Evolutionary conservation across 2,797 vertebrate species (phyloP).

Genomic region (Chaunax sp.): DNA sequence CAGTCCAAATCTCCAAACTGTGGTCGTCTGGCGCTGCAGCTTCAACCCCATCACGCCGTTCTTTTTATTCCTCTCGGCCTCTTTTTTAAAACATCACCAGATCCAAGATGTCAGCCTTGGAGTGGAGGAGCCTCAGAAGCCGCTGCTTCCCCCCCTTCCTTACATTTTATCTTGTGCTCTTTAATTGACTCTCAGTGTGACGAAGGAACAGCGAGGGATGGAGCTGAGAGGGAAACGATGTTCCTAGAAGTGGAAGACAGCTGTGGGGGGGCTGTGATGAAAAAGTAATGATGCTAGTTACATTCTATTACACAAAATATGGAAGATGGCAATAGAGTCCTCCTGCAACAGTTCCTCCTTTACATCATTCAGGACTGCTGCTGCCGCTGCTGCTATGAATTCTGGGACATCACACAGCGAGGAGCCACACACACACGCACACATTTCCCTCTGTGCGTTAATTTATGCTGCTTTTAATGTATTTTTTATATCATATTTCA

Average conservation of each 20-base stretch:
- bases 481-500: slow-evolving; percentile 68
- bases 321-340: slow-evolving; percentile 57
- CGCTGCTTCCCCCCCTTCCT: background rate
- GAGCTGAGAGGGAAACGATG: slow-evolving; percentile 56
- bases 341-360: slow-evolving; percentile 54
- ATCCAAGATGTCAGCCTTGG: slow-evolving; percentile 17
- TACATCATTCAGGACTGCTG: slow-evolving; percentile 54
- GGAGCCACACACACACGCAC: slow-evolving; percentile 22
- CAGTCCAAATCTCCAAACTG: too few species aligned
- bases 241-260: slow-evolving; percentile 71
- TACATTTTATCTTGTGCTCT: slow-evolving; percentile 60
- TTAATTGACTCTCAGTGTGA: slow-evolving; percentile 74
- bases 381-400: slow-evolving; percentile 52
- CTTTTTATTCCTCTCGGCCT: background rate
- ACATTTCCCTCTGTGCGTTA: slow-evolving; percentile 25
- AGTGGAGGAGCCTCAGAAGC: slow-evolving; percentile 22
- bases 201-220: slow-evolving; percentile 38
- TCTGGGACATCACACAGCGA: slow-evolving; percentile 50
- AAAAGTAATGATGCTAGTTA: slow-evolving; percentile 78
- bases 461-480: slow-evolving; percentile 71
- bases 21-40: too few species aligned
- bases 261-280: slow-evolving; percentile 76
- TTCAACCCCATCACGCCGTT: background rate
- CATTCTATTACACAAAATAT: slow-evolving; percentile 72
- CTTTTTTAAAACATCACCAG: background rate